These are phyloP conservation scores for Bos javanicus DNA, from an alignment of 2,113 vertebrate species.

Conservation along the genomic window DNA sequence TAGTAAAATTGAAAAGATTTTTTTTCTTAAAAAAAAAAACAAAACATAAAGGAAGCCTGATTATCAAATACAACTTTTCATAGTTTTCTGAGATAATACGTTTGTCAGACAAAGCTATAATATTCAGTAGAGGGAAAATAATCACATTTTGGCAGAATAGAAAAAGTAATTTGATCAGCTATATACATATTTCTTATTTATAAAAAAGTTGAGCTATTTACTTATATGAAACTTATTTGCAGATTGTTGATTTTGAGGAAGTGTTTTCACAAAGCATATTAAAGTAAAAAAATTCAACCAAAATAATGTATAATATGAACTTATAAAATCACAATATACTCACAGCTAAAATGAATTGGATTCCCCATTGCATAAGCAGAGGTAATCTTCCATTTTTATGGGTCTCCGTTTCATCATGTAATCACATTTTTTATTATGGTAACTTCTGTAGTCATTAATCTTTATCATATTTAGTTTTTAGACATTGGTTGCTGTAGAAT, in stretches of 20 bases:
- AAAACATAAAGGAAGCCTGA: not conserved
- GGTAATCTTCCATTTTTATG: not conserved
- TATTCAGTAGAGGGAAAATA: not conserved
- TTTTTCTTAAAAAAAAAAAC: not conserved
- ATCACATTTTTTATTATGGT: not conserved
- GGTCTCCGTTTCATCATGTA: not conserved
- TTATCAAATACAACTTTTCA: not conserved
- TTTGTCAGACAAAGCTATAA: not conserved
- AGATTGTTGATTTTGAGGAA: slow-evolving; percentile 10
- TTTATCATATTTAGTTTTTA: not conserved
- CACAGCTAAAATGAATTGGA: not conserved
- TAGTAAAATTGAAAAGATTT: not conserved
- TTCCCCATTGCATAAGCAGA: not conserved
- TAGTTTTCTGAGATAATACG: not conserved
- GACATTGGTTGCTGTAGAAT: not conserved
- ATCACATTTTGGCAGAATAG: not conserved
- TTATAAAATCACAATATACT: not conserved
- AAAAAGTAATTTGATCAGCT: not conserved
- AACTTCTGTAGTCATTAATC: not conserved
- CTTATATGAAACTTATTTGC: not conserved
- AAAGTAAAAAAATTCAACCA: not conserved
- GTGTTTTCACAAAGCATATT: not conserved
- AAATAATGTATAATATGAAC: not conserved
- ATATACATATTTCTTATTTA: not conserved
- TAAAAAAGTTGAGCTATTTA: not conserved